Conservation (phyloP, 2,113 vertebrate species). For the Macheiramphus alcinus region DNA sequence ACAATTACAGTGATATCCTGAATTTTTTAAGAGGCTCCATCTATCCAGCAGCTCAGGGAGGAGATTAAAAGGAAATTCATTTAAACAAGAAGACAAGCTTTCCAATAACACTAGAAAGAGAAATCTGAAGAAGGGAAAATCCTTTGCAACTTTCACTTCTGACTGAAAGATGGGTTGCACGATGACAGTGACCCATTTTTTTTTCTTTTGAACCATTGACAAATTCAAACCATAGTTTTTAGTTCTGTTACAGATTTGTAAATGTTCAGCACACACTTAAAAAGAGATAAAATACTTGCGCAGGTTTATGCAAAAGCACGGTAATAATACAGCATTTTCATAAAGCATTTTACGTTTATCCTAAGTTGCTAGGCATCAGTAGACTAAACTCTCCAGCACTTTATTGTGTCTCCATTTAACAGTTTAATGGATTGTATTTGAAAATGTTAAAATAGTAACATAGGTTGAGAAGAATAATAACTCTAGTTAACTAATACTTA, state of each 20-base stretch:
- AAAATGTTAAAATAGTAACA: neutral
- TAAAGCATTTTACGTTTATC: neutral
- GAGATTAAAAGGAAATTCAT: constrained; percentile 81
- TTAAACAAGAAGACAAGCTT: constrained; percentile 74
- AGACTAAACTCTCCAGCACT: neutral
- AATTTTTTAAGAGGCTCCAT: constrained; percentile 83
- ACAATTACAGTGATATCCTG: constrained; percentile 69
- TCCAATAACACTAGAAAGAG: constrained; percentile 56
- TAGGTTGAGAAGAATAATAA: neutral
- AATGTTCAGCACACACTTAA: neutral
- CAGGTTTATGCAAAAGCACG: neutral
- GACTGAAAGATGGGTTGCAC: neutral
- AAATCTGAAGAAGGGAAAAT: constrained; percentile 18
- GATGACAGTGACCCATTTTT: neutral
- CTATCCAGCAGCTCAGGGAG: constrained; percentile 71
- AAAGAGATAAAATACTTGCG: neutral
- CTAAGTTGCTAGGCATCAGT: neutral
- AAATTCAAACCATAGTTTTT: neutral
- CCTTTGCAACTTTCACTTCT: constrained; percentile 17
- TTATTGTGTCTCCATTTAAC: neutral
- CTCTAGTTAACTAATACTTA: neutral
- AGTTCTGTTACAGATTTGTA: neutral
- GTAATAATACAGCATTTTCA: neutral
- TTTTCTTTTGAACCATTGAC: neutral
- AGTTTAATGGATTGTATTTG: neutral